Base-by-base conservation (phyloP, 1,140 invertebrate species). In the Aphaenogaster ashmeadi region DNA sequence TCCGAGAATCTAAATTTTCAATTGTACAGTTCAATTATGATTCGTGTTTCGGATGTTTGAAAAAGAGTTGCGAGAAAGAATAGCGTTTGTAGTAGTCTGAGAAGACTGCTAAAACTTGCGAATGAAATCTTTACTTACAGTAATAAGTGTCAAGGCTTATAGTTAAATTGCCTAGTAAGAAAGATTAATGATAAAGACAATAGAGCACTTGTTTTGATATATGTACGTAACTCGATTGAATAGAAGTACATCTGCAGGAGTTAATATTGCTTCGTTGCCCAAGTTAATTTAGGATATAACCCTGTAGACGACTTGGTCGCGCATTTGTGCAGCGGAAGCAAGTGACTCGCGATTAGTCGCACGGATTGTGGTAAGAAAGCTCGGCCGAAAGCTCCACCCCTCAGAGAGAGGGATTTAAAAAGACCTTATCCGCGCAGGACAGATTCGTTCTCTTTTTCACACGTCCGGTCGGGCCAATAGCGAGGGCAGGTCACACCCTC, bases 401-500 rank as follows among this genome's bases (percentile, higher is more conserved):
- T 67, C 78, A n/a, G 36, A 54, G 50, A 62, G 75, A 41, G 13
- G 62, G 72, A 88, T 86, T 90, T 89, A 88, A 90, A 89, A 90
- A 88, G 41, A 56, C 56, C 44, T 88, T 93, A 92, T 93, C 91
- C 92, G 93, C 92, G 93, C 93, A 94, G 89, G 92, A 90, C 90
- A 89, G 86, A 41, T 74, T 90, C 91, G 87, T 86, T 93, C 92
- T 92, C 90, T 93, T 94, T 94, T 95, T 93, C 91, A 93, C 93
- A 94, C 93, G 92, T 94, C 90, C 92, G 87, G 90, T 79, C 86
- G 92, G 86, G 90, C 95, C 94, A 95, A 95, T 95, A 79, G 91
- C 78, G 88, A 92, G 88, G 91, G 62, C 81, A 88, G 91, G 94
- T 95, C 92, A 95, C 94, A 95, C 95, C 95, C 95, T 95, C 92